Evolutionary conservation across 2,888 invertebrate species (phyloP), one percentile per base, ranked within the genome.

Genomic region (Acleris emargana): DNA sequence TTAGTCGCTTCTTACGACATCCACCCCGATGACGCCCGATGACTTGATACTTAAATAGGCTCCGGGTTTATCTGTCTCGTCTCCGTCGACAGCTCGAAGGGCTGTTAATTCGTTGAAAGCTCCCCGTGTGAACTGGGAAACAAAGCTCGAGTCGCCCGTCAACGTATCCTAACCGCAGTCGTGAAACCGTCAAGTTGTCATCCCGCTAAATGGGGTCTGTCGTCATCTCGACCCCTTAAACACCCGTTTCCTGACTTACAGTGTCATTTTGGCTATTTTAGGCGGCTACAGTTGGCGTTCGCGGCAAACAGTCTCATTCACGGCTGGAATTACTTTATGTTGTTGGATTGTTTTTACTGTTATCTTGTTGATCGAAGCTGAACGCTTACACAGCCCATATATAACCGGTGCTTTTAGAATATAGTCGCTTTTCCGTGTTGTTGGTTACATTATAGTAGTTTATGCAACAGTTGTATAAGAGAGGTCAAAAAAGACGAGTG

Each of bases 191-290:
- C 88, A 83, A 81, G 82, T 89, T 88, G 83, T 88, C 90, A 89
- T 88, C 76, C 77, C 75, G 74, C 81, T 91, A 91, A 66, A 91
- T 91, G 86, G 87, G 79, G 80, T 87, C 84, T 86, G 88, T 91
- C 91, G 83, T 84, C 89, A 79, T 69, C 73, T 68, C 83, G 84
- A 86, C 84, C 86, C 86, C 85, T 87, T 86, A 85, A 88, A 88
- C 84, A 81, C 80, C 76, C 83, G 79, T 86, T 89, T 90, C 89
- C 88, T 82, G 84, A 75, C 84, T 79, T 79, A 66, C 68, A 71
- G 76, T 75, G 75, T 78, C 74, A 79, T 75, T 76, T 71, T 69
- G 70, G 73, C 75, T 76, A 69, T 67, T 71, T 74, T 67, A 69
- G 74, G 77, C 73, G 75, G 76, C 76, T 77, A 74, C 73, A 75